Percentiles rank a stretch among this genome's conserved stretches.
Evolutionary conservation across 2,797 vertebrate species (phyloP).

Genomic region (Sitta carolinensis): DNA sequence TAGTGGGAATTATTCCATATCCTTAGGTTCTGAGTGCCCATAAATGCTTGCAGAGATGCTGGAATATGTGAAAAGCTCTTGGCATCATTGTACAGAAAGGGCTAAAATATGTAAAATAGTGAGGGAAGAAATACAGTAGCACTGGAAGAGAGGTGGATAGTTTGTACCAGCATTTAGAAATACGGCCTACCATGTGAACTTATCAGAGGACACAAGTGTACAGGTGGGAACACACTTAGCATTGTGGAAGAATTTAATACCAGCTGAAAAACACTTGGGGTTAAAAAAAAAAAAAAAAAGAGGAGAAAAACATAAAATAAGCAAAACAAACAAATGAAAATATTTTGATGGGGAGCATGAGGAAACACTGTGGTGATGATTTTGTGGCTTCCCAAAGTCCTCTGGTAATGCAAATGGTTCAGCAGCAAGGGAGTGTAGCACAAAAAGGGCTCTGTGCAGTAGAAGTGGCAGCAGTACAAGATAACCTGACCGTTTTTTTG

Average conservation of each 20-base stretch:
- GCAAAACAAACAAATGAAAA: background rate
- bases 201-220: background rate
- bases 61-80: background rate
- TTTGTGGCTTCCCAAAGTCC: background rate
- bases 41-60: background rate
- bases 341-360: background rate
- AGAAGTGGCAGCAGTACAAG: background rate
- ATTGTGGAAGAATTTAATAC: background rate
- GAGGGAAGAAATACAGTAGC: background rate
- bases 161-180: background rate
- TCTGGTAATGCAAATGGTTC: background rate
- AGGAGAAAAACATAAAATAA: background rate
- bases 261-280: background rate
- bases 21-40: background rate
- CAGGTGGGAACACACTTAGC: fast-evolving
- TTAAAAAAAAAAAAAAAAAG: background rate
- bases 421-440: background rate
- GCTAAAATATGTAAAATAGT: background rate
- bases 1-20: background rate
- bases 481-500: background rate
- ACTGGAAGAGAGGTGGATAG: background rate
- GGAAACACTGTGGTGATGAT: background rate
- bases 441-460: background rate
- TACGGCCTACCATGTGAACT: background rate
- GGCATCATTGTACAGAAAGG: background rate